Evolutionary conservation across 2,888 invertebrate species (phyloP).

Genomic region (Eupsilia transversa): DNA sequence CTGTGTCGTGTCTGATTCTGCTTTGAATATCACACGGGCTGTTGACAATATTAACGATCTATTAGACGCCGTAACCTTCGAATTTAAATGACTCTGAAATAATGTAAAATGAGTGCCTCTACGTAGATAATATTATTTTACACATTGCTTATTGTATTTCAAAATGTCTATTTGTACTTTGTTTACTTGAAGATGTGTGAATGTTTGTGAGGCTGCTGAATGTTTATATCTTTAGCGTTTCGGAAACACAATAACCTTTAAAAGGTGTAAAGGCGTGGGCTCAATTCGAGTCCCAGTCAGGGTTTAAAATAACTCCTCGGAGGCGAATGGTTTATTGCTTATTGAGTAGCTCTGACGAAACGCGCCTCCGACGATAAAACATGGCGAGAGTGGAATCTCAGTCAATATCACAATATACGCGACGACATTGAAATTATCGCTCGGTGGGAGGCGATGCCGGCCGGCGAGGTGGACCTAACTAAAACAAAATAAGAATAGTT

Average conservation of each 20-base stretch:
- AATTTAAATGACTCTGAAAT: constrained; percentile 49
- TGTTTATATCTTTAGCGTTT: constrained; percentile 82
- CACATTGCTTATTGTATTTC: constrained; percentile 53
- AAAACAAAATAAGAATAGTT: constrained; percentile 87
- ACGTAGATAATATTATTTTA: constrained; percentile 35
- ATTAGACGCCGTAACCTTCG: constrained; percentile 62
- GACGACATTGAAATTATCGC: constrained; percentile 90
- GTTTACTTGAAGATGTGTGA: constrained; percentile 67
- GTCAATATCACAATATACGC: constrained; percentile 88
- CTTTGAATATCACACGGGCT: constrained; percentile 67
- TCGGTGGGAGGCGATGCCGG: constrained; percentile 84
- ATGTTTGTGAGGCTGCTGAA: constrained; percentile 68
- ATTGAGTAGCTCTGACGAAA: constrained; percentile 89
- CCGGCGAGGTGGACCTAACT: constrained; percentile 81
- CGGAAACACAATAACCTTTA: constrained; percentile 89
- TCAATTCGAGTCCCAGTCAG: constrained; percentile 83
- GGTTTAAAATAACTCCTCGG: constrained; percentile 89
- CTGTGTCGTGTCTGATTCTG: constrained; percentile 71
- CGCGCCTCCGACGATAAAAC: constrained; percentile 87
- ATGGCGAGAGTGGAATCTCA: constrained; percentile 87
- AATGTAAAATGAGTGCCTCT: constrained; percentile 45
- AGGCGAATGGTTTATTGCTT: constrained; percentile 90
- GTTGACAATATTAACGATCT: constrained; percentile 56
- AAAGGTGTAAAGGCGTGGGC: constrained; percentile 89
- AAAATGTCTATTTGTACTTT: constrained; percentile 51